Evolutionary conservation across 2,797 vertebrate species (phyloP), one percentile per base, ranked within the genome.

Genomic region (Leuciscus waleckii): DNA sequence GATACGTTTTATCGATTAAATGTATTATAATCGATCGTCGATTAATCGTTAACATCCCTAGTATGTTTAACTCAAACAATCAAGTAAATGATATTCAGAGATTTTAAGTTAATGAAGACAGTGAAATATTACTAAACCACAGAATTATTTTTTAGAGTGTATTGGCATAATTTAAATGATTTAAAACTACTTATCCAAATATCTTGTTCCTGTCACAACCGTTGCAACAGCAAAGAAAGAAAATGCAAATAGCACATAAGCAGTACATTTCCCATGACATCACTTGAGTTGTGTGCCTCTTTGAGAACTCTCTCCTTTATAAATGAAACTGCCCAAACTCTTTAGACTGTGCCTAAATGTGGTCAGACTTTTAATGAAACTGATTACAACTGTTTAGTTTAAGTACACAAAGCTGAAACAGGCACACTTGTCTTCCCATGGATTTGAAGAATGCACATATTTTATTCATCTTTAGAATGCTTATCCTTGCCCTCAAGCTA

Each of bases 251-350:
- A 39, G 21, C 77, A 39, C 41, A 51, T 78, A 65, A 86, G 32
- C 49, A 37, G 26, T 70, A 56, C 39, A 86, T 86, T 82, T 86
- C 73, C 80, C 80, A 77, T 86, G 76, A 76, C 80, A 82, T 69
- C 68, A 80, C 54, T 74, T 51, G 58, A 51, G 68, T 41, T 80
- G 84, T 74, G 37, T 79, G 83, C 39, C 83, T 79, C 77, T 73
- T 80, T 56, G 37, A 75, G 49, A 77, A 70, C 65, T 7, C 51
- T 43, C 26, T 74, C 77, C 32, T 85, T 79, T 61, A 79, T 39
- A 46, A 78, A 70, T 84, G 26, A 37, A 70, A 70, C 41, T 3
- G 21, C 51, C 68, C 69, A 63, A 65, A 29, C 56, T 58, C 68
- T 74, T 73, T 51, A 37, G 54, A 51, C 5, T 0, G 19, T 29